Base-by-base conservation (phyloP, 2,113 vertebrate genomes). In the Vulpes vulpes region DNA sequence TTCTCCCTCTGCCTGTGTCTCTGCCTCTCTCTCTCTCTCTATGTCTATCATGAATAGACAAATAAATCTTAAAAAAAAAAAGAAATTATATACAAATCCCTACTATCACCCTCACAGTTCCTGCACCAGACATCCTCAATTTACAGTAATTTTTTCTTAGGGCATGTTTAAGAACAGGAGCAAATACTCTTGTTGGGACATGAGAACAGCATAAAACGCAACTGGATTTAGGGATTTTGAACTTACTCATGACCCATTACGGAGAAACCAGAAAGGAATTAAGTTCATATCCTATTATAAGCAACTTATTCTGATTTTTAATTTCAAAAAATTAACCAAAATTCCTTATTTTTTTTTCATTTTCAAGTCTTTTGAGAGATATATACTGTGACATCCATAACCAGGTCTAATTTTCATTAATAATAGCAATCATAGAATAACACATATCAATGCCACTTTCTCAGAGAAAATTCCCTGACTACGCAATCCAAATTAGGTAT, bases 301-400 rank as follows among this genome's bases (percentile, higher is more conserved):
- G 17, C 16, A 95, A 12, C 15, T 95, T 67, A 74, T 85, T 92
- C 62, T 90, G 80, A 85, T n/a, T 43, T 69, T 53, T 90, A 16
- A 60, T 30, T 90, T 86, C 2, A 65, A 89, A 19, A 87, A 51
- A 60, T 19, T 43, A 19, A 65, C 7, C 27, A 73, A 81, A 59
- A 57, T 85, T 89, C 0, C 6, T 90, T 92, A 38, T 60, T 93
- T 32, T 3, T 65, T 90, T 95, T 74, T 8, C 8, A 27, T 60
- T 64, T 60, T 43, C 22, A 20, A 69, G 20, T 60, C 51, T 73
- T 53, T 20, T 71, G 16, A 92, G 15, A 32, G 11, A 51, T 80
- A 9, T 51, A 71, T 64, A 35, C 23, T 62, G 22, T 84, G 71
- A 5, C 55, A 59, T 53, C 30, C 2, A 67, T 82, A 87, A 82